Conservation (phyloP, 2,797 vertebrate species). For the Cryptoprocta ferox region DNA sequence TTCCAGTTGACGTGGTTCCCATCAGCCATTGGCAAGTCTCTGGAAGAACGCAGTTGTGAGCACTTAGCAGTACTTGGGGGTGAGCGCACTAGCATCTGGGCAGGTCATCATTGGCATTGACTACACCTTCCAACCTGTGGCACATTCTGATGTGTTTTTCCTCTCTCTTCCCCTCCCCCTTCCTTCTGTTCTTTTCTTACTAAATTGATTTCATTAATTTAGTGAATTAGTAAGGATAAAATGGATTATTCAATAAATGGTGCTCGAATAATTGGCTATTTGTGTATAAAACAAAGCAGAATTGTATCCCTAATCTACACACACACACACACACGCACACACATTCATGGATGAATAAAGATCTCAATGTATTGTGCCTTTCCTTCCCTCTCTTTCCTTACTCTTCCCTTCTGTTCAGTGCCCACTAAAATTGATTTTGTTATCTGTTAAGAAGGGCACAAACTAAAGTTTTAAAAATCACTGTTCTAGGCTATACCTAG, state of each 20-base stretch:
- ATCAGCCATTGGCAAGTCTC: neutral
- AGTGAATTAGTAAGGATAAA: neutral
- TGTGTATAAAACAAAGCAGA: constrained; percentile 35
- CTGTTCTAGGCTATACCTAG: neutral
- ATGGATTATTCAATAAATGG: constrained; percentile 33
- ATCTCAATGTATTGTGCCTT: neutral
- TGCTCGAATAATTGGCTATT: neutral
- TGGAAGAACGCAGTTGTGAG: neutral
- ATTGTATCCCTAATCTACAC: neutral
- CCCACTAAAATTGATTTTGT: neutral
- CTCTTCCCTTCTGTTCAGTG: neutral
- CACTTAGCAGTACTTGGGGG: neutral
- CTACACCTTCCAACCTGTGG: neutral
- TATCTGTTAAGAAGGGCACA: neutral
- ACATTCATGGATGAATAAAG: neutral
- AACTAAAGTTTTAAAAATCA: neutral
- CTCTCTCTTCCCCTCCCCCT: neutral
- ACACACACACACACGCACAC: neutral
- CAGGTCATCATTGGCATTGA: neutral
- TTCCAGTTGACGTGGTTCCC: constrained; percentile 44
- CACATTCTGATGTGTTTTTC: neutral
- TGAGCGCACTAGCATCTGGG: neutral
- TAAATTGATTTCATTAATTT: constrained; percentile 2
- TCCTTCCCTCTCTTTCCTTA: neutral
- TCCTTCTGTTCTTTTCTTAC: neutral